These are phyloP conservation scores for Muscicapa striata DNA, from an alignment of 2,797 vertebrate species.

Conservation along the genomic window DNA sequence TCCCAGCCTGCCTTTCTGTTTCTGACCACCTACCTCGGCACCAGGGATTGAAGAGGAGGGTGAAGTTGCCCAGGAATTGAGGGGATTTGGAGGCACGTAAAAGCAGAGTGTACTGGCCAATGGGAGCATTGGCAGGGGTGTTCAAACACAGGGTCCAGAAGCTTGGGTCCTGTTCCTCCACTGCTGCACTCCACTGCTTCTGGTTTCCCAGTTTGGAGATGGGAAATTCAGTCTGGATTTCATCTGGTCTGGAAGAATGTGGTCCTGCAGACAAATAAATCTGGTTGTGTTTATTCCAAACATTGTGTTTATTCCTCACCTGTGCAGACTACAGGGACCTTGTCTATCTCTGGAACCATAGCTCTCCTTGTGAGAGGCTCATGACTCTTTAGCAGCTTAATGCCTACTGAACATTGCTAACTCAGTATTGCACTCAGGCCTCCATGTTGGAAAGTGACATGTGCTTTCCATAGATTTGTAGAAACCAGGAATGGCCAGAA, in stretches of 20 bases:
- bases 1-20: background rate
- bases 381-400: background rate
- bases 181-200: conserved; percentile 83
- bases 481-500: background rate
- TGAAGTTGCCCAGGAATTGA: conserved; percentile 79
- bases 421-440: background rate
- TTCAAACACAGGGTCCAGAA: conserved; percentile 82
- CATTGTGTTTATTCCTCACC: background rate
- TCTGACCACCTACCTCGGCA: conserved; percentile 78
- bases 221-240: conserved; percentile 82
- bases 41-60: conserved; percentile 95
- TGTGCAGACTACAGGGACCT: background rate
- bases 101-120: conserved; percentile 85
- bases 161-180: conserved; percentile 76
- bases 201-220: conserved; percentile 77
- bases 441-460: background rate
- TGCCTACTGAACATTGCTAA: background rate
- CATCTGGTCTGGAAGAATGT: conserved; percentile 77
- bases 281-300: background rate
- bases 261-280: conserved; percentile 77
- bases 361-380: background rate
- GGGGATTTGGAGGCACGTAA: conserved; percentile 68
- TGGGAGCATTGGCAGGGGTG: conserved; percentile 82
- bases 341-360: background rate
- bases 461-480: background rate